phyloP scores from a whole-genome alignment of 2,113 vertebrate genomes.

The Apteryx owenii region DNA sequence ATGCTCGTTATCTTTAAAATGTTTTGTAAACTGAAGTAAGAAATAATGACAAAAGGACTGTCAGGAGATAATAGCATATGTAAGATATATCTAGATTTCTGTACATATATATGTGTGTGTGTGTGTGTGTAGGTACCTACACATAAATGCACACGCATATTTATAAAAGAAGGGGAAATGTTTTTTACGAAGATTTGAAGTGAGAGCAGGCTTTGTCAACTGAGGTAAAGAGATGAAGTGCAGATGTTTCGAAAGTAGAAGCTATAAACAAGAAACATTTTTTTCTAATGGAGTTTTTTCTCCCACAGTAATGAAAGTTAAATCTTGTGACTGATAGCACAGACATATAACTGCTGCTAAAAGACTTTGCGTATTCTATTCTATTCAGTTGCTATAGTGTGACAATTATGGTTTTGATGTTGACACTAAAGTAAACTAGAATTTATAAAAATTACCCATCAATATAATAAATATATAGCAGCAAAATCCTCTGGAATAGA shows the following conservation, averaged over 20 bases:
- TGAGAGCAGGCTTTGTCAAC: neutral
- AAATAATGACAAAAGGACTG: neutral
- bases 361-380: neutral
- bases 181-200: neutral
- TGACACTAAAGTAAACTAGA: neutral
- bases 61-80: neutral
- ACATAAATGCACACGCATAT: too few relatives aligned
- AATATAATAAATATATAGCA: neutral
- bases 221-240: neutral
- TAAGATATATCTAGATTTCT: neutral
- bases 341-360: neutral
- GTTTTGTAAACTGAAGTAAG: neutral
- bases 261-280: neutral
- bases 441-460: neutral
- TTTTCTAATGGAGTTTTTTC: neutral
- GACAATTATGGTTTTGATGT: neutral
- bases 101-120: neutral
- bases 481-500: neutral
- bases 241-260: neutral
- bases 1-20: neutral
- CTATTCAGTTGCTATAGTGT: neutral
- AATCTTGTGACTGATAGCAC: neutral
- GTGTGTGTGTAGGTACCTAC: neutral
- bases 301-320: neutral
- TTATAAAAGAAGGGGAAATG: neutral